A percentile compares a stretch with the other conserved stretches of the same genome.
Conservation (phyloP, 2,888 invertebrate genomes). For the Pyrgus malvae region DNA sequence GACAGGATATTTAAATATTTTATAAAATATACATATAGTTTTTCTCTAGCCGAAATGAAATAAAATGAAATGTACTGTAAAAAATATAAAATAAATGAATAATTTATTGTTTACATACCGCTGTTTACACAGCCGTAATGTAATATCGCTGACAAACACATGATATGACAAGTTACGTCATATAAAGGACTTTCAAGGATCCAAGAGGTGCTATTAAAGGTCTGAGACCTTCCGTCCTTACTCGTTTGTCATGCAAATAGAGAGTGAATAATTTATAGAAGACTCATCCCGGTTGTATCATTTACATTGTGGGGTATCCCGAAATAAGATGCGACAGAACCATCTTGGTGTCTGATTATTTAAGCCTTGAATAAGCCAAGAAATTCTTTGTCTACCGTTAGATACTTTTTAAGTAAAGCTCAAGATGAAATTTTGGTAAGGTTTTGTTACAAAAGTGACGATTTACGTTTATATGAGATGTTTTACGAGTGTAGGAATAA, state of each 20-base stretch:
- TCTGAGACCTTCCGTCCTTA: slow-evolving; percentile 64
- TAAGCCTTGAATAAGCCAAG: slow-evolving; percentile 4
- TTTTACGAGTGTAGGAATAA: too few species aligned
- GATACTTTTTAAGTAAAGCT: not conserved
- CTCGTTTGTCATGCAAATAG: slow-evolving; percentile 78
- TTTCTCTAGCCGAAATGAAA: too few species aligned
- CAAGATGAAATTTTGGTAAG: not conserved
- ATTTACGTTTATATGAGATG: not conserved
- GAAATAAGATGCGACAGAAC: slow-evolving; percentile 41
- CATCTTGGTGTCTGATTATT: slow-evolving; percentile 21
- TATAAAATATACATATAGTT: too few species aligned
- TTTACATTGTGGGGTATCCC: slow-evolving; percentile 57
- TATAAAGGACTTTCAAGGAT: slow-evolving; percentile 43
- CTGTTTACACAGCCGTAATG: too few species aligned
- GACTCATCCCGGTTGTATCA: slow-evolving; percentile 64
- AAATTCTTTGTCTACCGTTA: not conserved
- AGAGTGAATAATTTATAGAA: slow-evolving; percentile 75
- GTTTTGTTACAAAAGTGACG: not conserved
- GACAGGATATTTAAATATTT: too few species aligned
- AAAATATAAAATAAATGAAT: too few species aligned
- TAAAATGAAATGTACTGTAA: too few species aligned
- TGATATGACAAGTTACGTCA: slow-evolving; percentile 31
- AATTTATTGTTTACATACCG: too few species aligned
- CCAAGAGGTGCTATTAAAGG: slow-evolving; percentile 64
- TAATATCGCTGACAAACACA: not conserved